These are phyloP conservation scores for Bembecia ichneumoniformis DNA, from an alignment of 2,888 invertebrate species.

Conservation along the genomic window DNA sequence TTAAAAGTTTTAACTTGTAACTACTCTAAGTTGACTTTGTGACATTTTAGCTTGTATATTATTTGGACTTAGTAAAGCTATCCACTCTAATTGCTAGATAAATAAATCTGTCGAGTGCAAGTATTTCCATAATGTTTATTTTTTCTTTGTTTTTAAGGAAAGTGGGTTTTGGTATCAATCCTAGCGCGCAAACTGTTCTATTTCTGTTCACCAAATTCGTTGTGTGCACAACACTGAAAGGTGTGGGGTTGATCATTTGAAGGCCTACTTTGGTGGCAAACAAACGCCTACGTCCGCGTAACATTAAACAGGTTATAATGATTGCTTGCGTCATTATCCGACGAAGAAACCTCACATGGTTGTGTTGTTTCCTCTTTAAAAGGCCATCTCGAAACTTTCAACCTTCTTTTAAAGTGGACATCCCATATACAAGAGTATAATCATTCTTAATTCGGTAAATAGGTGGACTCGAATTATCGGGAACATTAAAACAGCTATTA, in stretches of 20 bases:
- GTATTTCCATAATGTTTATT: too few species aligned
- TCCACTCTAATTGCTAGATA: too few species aligned
- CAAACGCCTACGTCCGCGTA: constrained; percentile 4
- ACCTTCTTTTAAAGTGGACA: background rate
- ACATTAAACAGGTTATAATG: background rate
- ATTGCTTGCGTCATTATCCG: background rate
- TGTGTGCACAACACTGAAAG: constrained; percentile 4
- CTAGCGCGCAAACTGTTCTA: constrained; percentile 8
- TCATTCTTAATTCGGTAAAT: background rate
- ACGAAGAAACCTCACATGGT: background rate
- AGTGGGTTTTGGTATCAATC: constrained; percentile 5
- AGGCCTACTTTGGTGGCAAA: constrained; percentile 3
- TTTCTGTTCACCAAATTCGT: constrained; percentile 5
- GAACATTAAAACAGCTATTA: too few species aligned
- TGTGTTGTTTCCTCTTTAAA: background rate
- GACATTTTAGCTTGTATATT: too few species aligned
- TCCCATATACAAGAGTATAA: background rate
- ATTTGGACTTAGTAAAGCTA: too few species aligned
- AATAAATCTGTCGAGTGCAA: too few species aligned
- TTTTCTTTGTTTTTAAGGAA: background rate
- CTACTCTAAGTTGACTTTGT: too few species aligned
- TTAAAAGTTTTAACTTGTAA: too few species aligned
- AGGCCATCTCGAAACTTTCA: background rate
- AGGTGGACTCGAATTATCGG: too few species aligned
- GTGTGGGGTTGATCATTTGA: constrained; percentile 3